These are phyloP conservation scores for Atherinosoma microstoma DNA, from an alignment of 2,797 vertebrate species.

Conservation along the genomic window DNA sequence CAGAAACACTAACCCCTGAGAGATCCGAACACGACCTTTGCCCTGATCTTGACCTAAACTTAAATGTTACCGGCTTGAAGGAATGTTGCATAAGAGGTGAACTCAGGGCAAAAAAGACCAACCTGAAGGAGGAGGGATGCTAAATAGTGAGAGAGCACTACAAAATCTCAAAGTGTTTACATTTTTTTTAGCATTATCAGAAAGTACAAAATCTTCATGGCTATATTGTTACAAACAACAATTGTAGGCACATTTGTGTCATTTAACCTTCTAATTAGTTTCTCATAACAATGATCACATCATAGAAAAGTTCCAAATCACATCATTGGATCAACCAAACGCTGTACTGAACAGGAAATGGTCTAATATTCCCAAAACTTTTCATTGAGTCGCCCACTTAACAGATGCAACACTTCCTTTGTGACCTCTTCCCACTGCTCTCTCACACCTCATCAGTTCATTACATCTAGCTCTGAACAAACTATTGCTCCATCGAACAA, in stretches of 20 bases:
- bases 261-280: neutral
- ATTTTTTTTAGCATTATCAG: slow-evolving; percentile 2
- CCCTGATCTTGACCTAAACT: slow-evolving; percentile 9
- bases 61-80: neutral
- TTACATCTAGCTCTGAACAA: slow-evolving; percentile 6
- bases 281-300: neutral
- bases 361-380: slow-evolving; percentile 12
- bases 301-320: neutral
- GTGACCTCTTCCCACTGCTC: slow-evolving; percentile 13
- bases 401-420: slow-evolving; percentile 23
- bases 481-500: neutral
- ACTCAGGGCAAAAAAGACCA: neutral
- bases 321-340: slow-evolving; percentile 4
- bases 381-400: slow-evolving; percentile 10
- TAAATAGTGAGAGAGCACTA: neutral
- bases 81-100: slow-evolving; percentile 7
- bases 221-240: neutral
- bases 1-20: slow-evolving; percentile 28
- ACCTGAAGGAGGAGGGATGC: neutral
- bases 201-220: neutral
- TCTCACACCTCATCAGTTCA: neutral
- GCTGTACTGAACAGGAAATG: slow-evolving; percentile 10
- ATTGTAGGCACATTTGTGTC: neutral
- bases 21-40: slow-evolving; percentile 30
- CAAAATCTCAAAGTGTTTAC: neutral